phyloP scores from a whole-genome alignment of 1,140 invertebrate species.

The Drosophila elegans region DNA sequence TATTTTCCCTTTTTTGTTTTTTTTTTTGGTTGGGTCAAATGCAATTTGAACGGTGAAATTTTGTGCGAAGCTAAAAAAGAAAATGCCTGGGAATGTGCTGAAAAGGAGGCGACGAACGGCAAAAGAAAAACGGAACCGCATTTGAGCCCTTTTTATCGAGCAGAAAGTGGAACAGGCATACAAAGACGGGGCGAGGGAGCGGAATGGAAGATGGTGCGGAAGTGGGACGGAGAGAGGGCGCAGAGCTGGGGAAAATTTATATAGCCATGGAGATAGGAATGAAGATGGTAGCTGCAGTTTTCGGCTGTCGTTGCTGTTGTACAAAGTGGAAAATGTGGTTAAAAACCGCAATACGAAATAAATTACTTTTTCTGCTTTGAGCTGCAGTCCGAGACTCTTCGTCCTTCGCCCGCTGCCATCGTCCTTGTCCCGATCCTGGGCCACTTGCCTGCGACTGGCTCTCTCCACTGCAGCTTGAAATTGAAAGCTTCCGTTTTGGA shows the following conservation, averaged over 20 bases:
- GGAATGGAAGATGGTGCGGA: not conserved
- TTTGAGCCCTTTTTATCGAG: slow-evolving; percentile 82
- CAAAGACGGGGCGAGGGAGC: slow-evolving; percentile 30
- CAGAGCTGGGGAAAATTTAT: slow-evolving; percentile 50
- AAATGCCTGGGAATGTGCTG: slow-evolving; percentile 55
- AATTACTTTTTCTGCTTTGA: slow-evolving; percentile 83
- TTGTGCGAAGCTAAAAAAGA: slow-evolving; percentile 46
- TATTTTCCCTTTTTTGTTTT: not conserved
- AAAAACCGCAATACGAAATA: slow-evolving; percentile 84
- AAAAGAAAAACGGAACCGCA: slow-evolving; percentile 75
- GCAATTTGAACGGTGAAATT: slow-evolving; percentile 63
- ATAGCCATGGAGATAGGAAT: slow-evolving; percentile 59
- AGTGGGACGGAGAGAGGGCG: not conserved
- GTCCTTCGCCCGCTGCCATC: slow-evolving; percentile 10
- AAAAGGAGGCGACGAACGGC: slow-evolving; percentile 54
- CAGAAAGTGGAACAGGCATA: slow-evolving; percentile 59
- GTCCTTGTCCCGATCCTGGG: slow-evolving; percentile 12
- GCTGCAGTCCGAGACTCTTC: slow-evolving; percentile 55
- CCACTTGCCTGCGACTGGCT: slow-evolving; percentile 41
- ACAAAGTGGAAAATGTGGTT: slow-evolving; percentile 84
- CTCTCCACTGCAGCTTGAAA: slow-evolving; percentile 72
- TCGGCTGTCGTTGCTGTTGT: slow-evolving; percentile 79
- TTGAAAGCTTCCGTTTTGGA: slow-evolving; percentile 76
- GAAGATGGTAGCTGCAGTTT: slow-evolving; percentile 62
- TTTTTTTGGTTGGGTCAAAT: slow-evolving; percentile 48